Percentiles rank a stretch among this genome's conserved stretches.
Conservation (phyloP, 1,140 invertebrate genomes). For the Eufriesea mexicana region DNA sequence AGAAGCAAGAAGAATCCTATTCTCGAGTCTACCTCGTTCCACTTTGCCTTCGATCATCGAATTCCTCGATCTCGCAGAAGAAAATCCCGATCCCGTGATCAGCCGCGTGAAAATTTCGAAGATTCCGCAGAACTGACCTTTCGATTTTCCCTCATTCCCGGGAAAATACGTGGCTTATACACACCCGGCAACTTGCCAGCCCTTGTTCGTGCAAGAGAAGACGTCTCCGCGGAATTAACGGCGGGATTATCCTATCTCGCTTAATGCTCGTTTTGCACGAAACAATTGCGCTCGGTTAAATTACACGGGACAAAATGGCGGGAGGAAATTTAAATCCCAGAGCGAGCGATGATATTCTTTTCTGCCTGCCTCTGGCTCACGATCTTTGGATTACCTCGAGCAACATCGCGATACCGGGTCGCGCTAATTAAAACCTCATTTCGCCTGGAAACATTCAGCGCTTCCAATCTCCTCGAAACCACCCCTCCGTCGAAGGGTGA, state of each 20-base stretch:
- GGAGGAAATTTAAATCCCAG: conserved; percentile 21
- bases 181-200: background rate
- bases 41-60: no score
- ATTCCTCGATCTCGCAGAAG: background rate
- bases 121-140: no score
- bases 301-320: background rate
- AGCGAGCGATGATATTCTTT: background rate
- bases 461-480: conserved; percentile 29
- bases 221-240: conserved; percentile 10
- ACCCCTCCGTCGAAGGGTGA: background rate
- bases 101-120: no score
- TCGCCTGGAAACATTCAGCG: conserved; percentile 10
- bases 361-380: no score
- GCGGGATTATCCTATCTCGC: conserved; percentile 4
- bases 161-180: no score
- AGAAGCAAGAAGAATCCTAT: no score
- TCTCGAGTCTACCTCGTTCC: no score
- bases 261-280: background rate
- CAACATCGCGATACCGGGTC: conserved; percentile 14
- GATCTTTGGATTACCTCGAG: conserved; percentile 12
- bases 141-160: no score
- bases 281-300: conserved; percentile 15
- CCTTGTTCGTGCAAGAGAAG: background rate
- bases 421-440: conserved; percentile 40
- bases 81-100: background rate